phyloP scores from a whole-genome alignment of 1,140 invertebrate genomes.

The Eumeta japonica region DNA sequence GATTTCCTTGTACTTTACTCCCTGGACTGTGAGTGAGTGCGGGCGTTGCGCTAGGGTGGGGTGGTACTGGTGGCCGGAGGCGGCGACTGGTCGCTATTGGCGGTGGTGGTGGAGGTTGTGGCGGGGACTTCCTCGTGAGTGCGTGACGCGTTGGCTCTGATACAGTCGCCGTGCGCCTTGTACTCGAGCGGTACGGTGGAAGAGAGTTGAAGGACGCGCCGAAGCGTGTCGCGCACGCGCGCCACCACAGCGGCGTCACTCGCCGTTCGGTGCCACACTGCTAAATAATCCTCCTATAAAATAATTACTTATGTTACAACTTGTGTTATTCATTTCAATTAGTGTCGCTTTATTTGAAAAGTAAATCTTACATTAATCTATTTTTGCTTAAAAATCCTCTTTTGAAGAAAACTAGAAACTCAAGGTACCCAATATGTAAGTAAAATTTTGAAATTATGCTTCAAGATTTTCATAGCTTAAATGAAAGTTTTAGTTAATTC shows the following conservation, averaged over 20 bases:
- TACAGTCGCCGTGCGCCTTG: constrained; percentile 74
- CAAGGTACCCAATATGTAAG: too few relatives aligned
- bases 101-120: too few relatives aligned
- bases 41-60: constrained; percentile 3
- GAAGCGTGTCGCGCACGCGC: constrained; percentile 91
- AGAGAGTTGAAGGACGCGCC: constrained; percentile 91
- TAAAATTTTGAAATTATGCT: too few relatives aligned
- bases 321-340: too few relatives aligned
- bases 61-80: constrained; percentile 5
- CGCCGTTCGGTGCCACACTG: constrained; percentile 96
- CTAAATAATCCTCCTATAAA: constrained; percentile 91
- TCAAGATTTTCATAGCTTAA: too few relatives aligned
- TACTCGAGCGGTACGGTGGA: constrained; percentile 92
- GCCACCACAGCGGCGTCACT: constrained; percentile 83
- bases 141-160: constrained; percentile 91
- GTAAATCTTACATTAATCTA: background rate
- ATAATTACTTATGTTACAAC: too few relatives aligned
- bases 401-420: too few relatives aligned
- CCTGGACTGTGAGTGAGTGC: too few relatives aligned
- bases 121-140: constrained; percentile 81
- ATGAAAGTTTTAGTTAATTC: too few relatives aligned
- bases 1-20: too few relatives aligned
- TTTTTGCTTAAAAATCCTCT: too few relatives aligned
- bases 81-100: constrained; percentile 4
- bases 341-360: too few relatives aligned